A percentile compares a stretch with the other conserved stretches of the same genome.
phyloP scores from a whole-genome alignment of 1,140 invertebrate species.

The Parasteatoda tepidariorum region DNA sequence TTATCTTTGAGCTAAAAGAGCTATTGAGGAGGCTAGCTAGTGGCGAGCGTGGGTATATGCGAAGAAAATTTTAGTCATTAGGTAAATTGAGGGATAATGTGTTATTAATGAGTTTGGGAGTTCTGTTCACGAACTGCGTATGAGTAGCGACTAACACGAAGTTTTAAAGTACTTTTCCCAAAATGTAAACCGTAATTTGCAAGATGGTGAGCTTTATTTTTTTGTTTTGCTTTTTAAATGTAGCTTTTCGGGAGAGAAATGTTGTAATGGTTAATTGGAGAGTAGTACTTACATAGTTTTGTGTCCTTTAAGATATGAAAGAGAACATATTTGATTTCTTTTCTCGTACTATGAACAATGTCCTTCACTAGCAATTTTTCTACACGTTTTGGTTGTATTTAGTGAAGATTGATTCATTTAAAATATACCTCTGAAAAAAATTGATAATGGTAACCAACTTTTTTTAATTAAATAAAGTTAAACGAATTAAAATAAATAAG shows the following conservation, averaged over 20 bases:
- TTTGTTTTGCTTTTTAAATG: constrained; percentile 4
- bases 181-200: constrained; percentile 45
- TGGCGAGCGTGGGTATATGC: background rate
- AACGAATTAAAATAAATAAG: too few species aligned
- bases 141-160: constrained; percentile 11
- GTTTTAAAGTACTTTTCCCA: constrained; percentile 35
- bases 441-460: too few species aligned
- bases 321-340: too few species aligned
- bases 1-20: constrained; percentile 4
- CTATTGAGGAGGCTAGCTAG: background rate
- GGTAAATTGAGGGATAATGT: constrained; percentile 50
- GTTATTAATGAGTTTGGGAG: constrained; percentile 48
- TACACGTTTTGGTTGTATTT: too few species aligned
- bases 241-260: background rate
- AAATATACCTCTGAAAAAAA: too few species aligned
- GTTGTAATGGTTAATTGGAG: constrained; percentile 2
- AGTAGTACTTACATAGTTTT: background rate
- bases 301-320: too few species aligned
- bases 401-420: constrained; percentile 2
- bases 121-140: background rate
- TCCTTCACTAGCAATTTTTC: too few species aligned
- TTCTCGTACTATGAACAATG: too few species aligned
- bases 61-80: constrained; percentile 47
- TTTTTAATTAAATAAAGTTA: too few species aligned
- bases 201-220: background rate